Base-by-base conservation (phyloP, 2,888 invertebrate genomes). In the Agrilus cyanescens region DNA sequence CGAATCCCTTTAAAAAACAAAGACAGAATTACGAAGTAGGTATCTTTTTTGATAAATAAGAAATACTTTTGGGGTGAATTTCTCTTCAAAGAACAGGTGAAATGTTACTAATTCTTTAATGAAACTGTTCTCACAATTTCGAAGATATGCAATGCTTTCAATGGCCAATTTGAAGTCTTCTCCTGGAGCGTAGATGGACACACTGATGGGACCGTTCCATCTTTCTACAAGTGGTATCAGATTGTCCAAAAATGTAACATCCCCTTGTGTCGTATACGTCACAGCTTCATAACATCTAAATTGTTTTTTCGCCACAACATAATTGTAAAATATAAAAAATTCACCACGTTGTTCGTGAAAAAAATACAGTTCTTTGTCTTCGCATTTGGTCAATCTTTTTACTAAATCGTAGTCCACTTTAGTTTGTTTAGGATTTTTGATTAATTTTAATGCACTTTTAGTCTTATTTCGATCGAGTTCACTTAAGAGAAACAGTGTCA, bases 251-350 rank as follows among this genome's bases (percentile, higher is more conserved):
- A 79, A 82, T 7, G 78, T 77, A 54, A 69, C 76, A 54, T 81
- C 80, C 0, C 76, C 78, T 57, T 82, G 79, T 0, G 81, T 81
- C 10, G 80, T 76, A 53, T 78, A 78, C 0, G 81, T 82, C 30
- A 82, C 70, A 45, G 73, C 73, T 53, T 77, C 76, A 57, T 73
- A 72, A 57, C 79, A 80, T 37, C 60, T 10, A 12, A 49, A 40
- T 0, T 52, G 55, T 44, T 66, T 65, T 32, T 65, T 61, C 46
- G 73, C 75, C 10, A 66, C 63, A 43, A 78, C 67, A 53, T 76
- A 73, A 59, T 80, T 80, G 54, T 74, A 72, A 6, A 79, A 60
- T 32, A 79, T 72, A 77, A 78, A 79, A 56, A 69, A 75, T 13
- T 48, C 46, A 7, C 53, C 53, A n/a, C 48, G 45, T 32, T 49